phyloP scores from a whole-genome alignment of 2,888 invertebrate genomes.

The Eueremaeus valkanovi region DNA sequence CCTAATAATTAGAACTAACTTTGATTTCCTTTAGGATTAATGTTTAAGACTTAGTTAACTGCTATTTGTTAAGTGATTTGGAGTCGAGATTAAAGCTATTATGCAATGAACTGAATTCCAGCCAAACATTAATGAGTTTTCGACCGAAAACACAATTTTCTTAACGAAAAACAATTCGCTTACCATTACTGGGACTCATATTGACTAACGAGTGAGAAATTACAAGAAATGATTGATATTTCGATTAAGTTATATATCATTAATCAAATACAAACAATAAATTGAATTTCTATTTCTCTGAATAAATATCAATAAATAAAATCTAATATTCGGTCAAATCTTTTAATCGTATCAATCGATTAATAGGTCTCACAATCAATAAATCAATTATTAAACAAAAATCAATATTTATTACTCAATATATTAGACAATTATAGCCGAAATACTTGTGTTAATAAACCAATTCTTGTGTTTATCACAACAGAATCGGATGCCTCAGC shows the following conservation, averaged over 20 bases:
- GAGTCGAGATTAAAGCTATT: neutral
- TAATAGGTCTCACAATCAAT: no score
- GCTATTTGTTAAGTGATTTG: slow-evolving; percentile 14
- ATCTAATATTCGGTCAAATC: no score
- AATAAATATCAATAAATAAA: neutral
- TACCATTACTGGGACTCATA: neutral
- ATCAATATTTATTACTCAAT: no score
- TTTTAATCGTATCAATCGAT: neutral
- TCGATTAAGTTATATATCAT: neutral
- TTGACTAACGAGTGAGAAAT: neutral
- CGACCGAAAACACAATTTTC: neutral
- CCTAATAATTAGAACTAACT: neutral
- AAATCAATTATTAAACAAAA: no score
- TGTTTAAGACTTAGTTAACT: slow-evolving; percentile 8
- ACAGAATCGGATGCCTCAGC: no score
- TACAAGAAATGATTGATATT: neutral
- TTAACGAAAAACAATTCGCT: neutral
- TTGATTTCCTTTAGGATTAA: neutral
- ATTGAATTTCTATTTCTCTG: neutral
- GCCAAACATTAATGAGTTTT: neutral
- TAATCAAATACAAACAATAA: neutral
- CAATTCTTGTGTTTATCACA: no score
- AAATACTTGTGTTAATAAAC: no score
- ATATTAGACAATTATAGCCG: no score
- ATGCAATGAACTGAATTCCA: neutral